These are phyloP conservation scores for Ataeniobius toweri DNA, from an alignment of 2,797 vertebrate species.

Conservation along the genomic window DNA sequence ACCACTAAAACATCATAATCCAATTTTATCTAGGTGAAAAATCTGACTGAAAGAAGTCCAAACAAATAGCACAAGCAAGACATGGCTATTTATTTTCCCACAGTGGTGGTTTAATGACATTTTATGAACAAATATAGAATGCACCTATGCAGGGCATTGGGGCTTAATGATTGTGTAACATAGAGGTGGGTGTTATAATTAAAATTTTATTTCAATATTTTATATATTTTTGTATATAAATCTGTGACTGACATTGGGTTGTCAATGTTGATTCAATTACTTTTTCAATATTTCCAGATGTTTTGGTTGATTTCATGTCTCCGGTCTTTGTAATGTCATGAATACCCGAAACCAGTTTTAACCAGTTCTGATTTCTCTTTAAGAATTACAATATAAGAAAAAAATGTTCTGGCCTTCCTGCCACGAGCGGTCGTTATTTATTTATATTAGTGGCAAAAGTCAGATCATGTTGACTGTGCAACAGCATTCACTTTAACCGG, in stretches of 20 bases:
- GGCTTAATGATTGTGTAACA: not conserved
- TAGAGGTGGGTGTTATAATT: not conserved
- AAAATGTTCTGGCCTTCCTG: too few species aligned
- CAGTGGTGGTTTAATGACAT: not conserved
- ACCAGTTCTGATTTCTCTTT: not conserved
- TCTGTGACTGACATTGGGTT: too few species aligned
- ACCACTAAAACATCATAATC: constrained; percentile 16
- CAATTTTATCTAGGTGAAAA: constrained; percentile 20
- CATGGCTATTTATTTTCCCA: not conserved
- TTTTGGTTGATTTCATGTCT: not conserved
- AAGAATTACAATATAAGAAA: not conserved
- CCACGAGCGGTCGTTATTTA: too few species aligned
- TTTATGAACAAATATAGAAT: constrained; percentile 3
- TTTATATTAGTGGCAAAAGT: too few species aligned
- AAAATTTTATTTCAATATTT: not conserved
- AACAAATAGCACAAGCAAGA: not conserved
- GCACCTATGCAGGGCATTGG: not conserved
- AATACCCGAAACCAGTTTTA: not conserved
- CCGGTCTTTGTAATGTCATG: not conserved
- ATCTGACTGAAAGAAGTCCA: not conserved
- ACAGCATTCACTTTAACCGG: too few species aligned
- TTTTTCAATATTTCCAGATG: too few species aligned
- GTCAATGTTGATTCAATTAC: too few species aligned
- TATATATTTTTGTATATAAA: too few species aligned
- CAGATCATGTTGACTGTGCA: too few species aligned